Evolutionary conservation across 2,888 invertebrate genomes (phyloP), one percentile per base, ranked within the genome.

Genomic region (Zeuzera pyrina): DNA sequence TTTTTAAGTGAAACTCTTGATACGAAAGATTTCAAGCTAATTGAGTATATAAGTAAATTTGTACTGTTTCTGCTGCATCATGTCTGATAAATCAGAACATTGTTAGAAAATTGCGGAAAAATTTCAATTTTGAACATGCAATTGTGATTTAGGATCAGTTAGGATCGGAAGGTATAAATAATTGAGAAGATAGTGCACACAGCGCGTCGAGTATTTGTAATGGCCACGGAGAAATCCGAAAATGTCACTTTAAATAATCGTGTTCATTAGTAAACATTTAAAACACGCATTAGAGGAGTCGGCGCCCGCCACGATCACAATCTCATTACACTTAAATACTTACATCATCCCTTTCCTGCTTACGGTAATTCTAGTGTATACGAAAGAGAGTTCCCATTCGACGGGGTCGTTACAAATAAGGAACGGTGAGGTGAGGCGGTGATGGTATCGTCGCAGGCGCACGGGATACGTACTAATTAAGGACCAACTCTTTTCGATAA

Each of bases 251-350:
- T 71, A 77, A 79, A 77, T 81, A 79, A 81, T 79, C 73, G 72
- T 77, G 72, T 71, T 79, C 78, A 78, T 83, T 83, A 81, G 77
- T 78, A 76, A 74, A 77, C 78, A 79, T 81, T 79, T 76, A 73
- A 79, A 69, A 73, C 76, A 69, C 68, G 74, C 77, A 78, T 79
- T 79, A 78, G 70, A 67, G 62, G 73, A 76, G 76, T 74, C 71
- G 78, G 76, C 76, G 78, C 78, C 76, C 63, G 55, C 52, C 46
- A 28, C 57, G 73, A 77, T 76, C 62, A 50, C 58, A 52, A 74
- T 77, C 76, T 62, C 40, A 36, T 3, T 39, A 39, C 52, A 55
- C 49, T 53, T 52, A 53, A 60, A 65, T 52, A 51, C 63, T 49
- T 63, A 57, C 41, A 36, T 30, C 57, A 43, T 69, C 72, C 52